Percentiles rank a stretch among this genome's conserved stretches.
Evolutionary conservation across 1,140 invertebrate species (phyloP).

Genomic region (Heliconius congener): DNA sequence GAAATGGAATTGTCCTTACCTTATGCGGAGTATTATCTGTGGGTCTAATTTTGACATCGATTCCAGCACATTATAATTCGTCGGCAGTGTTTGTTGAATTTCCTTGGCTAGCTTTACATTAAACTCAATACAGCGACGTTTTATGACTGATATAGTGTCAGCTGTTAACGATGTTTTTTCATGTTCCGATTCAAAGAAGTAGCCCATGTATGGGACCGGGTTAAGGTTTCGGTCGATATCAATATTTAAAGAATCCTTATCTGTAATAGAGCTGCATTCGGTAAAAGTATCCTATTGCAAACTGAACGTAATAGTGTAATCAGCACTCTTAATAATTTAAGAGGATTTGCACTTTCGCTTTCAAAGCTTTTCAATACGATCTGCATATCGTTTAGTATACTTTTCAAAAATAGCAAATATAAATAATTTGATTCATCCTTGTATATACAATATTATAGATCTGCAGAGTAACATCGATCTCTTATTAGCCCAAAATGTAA

Average conservation of each 20-base stretch:
- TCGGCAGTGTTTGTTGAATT: too few relatives aligned
- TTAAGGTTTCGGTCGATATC: constrained; percentile 30
- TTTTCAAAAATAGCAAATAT: constrained; percentile 14
- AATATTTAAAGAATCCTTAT: constrained; percentile 37
- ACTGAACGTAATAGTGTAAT: constrained; percentile 2
- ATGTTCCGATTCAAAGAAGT: constrained; percentile 32
- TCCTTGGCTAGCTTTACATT: too few relatives aligned
- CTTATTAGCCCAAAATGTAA: neutral
- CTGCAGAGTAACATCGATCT: neutral
- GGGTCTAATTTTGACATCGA: too few relatives aligned
- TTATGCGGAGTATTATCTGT: too few relatives aligned
- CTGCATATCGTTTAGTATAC: constrained; percentile 7
- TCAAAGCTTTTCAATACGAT: neutral
- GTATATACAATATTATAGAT: constrained; percentile 1
- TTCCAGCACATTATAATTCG: too few relatives aligned
- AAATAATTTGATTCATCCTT: constrained; percentile 4
- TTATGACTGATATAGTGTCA: neutral
- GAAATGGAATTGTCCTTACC: too few relatives aligned
- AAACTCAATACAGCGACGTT: constrained; percentile 22
- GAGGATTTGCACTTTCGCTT: too few relatives aligned
- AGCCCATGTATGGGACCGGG: constrained; percentile 29
- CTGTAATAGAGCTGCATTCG: constrained; percentile 26
- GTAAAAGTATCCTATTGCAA: constrained; percentile 29
- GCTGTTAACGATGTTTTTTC: constrained; percentile 30
- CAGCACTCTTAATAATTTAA: neutral